Evolutionary conservation across 2,888 invertebrate genomes (phyloP), one percentile per base, ranked within the genome.

Genomic region (Prosopocoilus inquinatus): DNA sequence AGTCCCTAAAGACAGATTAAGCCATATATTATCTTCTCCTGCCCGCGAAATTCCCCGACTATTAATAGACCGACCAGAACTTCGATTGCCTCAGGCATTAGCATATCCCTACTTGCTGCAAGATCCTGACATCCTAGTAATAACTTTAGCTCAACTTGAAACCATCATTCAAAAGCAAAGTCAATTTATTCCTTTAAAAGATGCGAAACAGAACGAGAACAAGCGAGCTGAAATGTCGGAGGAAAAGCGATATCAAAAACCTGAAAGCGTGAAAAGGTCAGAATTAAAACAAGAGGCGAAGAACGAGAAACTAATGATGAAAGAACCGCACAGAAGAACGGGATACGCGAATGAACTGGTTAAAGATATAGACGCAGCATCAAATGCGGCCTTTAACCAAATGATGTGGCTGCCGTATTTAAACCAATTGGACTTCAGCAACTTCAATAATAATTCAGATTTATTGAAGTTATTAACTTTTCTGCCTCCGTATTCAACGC

Each of bases 111-210:
- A 86, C 62, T 79, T 90, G 8, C 77, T 90, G 39, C 85, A 87
- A 69, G 90, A 91, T 76, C 90, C 90, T 0, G 88, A 91, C 70
- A 84, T 91, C 62, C 75, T 91, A 47, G 89, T 91, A 13, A 86
- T 92, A 67, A 89, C 90, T 3, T 75, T 91, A 69, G 81, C 86
- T 8, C 89, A 91, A 74, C 77, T 91, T 50, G 88, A 87, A 75
- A 81, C 80, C 2, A 85, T 86, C 53, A 73, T 87, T 53, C 79
- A 81, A 59, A 84, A 83, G 63, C 81, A 84, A 58, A 67, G 73
- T 43, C 78, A 79, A 53, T 47, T 63, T 5, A 34, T 69, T 8
- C 65, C 63, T 35, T 53, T 71, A n/a, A 66, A 59, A 13, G 66
- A 71, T n/a, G 54, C 63, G 64, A 64, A 58, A 71, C 75, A 69